Evolutionary conservation across 2,797 vertebrate genomes (phyloP).

Genomic region (Channallabes apus): DNA sequence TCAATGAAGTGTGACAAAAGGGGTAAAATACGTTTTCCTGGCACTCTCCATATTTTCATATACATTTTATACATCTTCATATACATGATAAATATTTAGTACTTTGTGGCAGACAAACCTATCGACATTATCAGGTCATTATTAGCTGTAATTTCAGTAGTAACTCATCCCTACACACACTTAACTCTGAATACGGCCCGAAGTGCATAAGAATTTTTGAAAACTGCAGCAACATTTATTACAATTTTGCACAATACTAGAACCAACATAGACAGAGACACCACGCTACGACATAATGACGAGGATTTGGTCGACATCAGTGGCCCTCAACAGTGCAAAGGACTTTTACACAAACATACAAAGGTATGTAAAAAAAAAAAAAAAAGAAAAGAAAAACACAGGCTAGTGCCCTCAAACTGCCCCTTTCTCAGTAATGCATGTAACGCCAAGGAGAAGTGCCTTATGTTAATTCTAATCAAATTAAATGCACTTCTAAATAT

Average conservation of each 20-base stretch:
- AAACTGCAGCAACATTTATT: constrained; percentile 33
- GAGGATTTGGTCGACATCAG: constrained; percentile 18
- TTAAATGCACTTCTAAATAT: constrained; percentile 19
- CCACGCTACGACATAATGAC: constrained; percentile 31
- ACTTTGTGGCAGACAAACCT: background rate
- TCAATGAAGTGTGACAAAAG: background rate
- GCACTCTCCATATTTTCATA: background rate
- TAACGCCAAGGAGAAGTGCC: constrained; percentile 18
- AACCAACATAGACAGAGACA: constrained; percentile 24
- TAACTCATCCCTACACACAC: background rate
- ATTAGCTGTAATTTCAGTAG: background rate
- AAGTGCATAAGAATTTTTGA: constrained; percentile 37
- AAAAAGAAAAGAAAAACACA: background rate
- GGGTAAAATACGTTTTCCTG: background rate
- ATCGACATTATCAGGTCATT: background rate
- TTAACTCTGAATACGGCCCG: constrained; percentile 8
- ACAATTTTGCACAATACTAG: constrained; percentile 36
- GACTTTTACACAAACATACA: constrained; percentile 12
- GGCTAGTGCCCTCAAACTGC: background rate
- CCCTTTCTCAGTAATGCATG: constrained; percentile 24
- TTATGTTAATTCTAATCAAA: constrained; percentile 14
- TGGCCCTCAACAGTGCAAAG: constrained; percentile 26
- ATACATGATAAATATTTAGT: background rate
- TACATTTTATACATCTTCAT: no score
- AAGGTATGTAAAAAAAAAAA: background rate